Conservation (phyloP, 2,797 vertebrate species). For the Anguilla marmorata region DNA sequence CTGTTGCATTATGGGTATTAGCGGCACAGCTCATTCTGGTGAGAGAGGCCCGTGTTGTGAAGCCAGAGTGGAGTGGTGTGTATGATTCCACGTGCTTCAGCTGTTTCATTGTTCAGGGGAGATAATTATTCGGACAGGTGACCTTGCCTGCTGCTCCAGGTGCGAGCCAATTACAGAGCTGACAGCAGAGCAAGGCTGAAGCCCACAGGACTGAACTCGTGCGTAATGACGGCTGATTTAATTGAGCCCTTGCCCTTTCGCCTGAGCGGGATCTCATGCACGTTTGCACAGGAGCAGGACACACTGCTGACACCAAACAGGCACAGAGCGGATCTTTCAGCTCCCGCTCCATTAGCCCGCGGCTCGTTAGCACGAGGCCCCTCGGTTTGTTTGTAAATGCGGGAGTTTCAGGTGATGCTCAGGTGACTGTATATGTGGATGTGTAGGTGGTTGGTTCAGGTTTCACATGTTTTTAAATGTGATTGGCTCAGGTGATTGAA, state of each 20-base stretch:
- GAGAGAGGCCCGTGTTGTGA: neutral
- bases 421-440: neutral
- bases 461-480: neutral
- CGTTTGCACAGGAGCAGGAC: neutral
- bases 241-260: neutral
- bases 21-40: slow-evolving; percentile 1
- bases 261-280: slow-evolving; percentile 10
- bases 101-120: neutral
- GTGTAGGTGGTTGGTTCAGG: neutral
- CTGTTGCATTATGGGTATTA: neutral
- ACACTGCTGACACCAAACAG: neutral
- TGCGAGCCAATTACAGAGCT: neutral
- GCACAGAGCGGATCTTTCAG: neutral
- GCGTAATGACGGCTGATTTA: neutral
- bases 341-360: neutral
- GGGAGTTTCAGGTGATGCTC: neutral
- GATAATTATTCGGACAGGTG: neutral
- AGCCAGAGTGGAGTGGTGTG: neutral
- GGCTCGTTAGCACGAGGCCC: no score
- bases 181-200: neutral
- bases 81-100: neutral
- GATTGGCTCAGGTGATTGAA: neutral
- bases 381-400: neutral
- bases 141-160: neutral
- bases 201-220: neutral